phyloP scores from a whole-genome alignment of 2,888 invertebrate genomes.

The Sarcophaga carnaria region DNA sequence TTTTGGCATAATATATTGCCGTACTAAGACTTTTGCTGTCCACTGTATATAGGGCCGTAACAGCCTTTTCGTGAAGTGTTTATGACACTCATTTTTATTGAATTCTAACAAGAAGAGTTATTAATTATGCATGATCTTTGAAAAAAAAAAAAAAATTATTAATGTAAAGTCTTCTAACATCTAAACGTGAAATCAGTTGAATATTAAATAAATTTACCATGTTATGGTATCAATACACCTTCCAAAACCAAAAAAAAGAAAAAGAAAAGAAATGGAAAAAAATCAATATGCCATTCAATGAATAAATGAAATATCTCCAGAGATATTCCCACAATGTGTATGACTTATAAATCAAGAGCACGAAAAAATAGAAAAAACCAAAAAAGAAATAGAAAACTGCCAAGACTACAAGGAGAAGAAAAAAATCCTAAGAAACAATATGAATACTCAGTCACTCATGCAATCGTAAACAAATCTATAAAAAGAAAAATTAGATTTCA shows the following conservation, averaged over 20 bases:
- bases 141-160: background rate
- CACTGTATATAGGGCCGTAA: no score
- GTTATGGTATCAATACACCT: constrained; percentile 1
- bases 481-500: constrained; percentile 69
- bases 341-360: constrained; percentile 69
- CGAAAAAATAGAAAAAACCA: constrained; percentile 36
- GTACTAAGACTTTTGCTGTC: no score
- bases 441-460: constrained; percentile 66
- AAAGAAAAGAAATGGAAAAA: background rate
- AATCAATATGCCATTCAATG: constrained; percentile 51
- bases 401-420: constrained; percentile 41
- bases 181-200: constrained; percentile 13
- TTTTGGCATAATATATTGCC: no score
- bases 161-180: background rate
- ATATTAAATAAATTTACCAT: constrained; percentile 21
- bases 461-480: constrained; percentile 69
- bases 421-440: constrained; percentile 55
- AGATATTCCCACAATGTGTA: constrained; percentile 66
- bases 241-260: background rate
- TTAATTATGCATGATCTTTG: constrained; percentile 3
- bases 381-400: constrained; percentile 8
- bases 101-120: constrained; percentile 6
- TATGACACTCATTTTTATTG: no score
- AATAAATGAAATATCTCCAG: constrained; percentile 64
- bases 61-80: no score